These are phyloP conservation scores for Notamacropus eugenii DNA, from an alignment of 2,797 vertebrate genomes.

Conservation along the genomic window DNA sequence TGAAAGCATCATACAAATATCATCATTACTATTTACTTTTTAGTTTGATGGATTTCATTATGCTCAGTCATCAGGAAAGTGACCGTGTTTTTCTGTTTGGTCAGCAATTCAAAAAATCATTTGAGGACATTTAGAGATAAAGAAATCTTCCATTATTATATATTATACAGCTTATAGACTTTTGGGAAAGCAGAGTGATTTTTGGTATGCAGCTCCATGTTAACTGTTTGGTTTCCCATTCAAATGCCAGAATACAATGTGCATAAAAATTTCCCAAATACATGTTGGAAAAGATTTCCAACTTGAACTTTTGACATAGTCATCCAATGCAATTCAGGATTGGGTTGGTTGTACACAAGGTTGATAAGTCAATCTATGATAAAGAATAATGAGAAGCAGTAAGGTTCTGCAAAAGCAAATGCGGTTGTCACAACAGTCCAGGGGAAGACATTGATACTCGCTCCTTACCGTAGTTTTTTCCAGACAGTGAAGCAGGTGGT, in stretches of 20 bases:
- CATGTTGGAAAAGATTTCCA: constrained; percentile 24
- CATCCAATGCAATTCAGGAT: constrained; percentile 38
- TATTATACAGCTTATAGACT: neutral
- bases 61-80: neutral
- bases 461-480: constrained; percentile 97
- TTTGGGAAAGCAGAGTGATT: neutral
- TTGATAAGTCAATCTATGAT: neutral
- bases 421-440: constrained; percentile 32
- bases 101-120: constrained; percentile 38
- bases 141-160: neutral
- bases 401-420: constrained; percentile 52
- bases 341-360: neutral
- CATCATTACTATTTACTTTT: neutral
- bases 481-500: constrained; percentile 96
- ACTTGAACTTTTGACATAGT: constrained; percentile 20
- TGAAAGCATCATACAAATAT: neutral
- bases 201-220: neutral
- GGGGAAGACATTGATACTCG: constrained; percentile 31
- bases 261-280: constrained; percentile 1
- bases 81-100: constrained; percentile 27
- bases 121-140: neutral
- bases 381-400: constrained; percentile 50
- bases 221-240: neutral
- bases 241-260: neutral
- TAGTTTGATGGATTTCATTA: constrained; percentile 19